phyloP scores from a whole-genome alignment of 2,113 vertebrate genomes.

The Chlamydotis undulata region DNA sequence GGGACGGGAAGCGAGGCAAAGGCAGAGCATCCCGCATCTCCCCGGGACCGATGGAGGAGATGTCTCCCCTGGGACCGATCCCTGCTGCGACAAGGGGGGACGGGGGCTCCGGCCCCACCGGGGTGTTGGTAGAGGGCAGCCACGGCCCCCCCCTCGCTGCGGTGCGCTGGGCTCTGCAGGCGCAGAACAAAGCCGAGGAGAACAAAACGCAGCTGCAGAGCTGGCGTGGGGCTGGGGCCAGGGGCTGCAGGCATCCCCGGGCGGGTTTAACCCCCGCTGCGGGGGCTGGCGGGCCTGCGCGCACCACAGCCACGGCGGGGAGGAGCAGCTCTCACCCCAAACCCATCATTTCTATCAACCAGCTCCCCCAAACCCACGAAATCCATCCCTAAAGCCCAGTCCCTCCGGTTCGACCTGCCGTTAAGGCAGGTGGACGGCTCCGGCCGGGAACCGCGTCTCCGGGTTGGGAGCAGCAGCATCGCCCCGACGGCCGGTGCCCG shows the following conservation, averaged over 20 bases:
- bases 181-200: background rate
- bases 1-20: background rate
- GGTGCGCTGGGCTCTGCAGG: background rate
- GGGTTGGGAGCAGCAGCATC: background rate
- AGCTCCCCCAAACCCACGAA: background rate
- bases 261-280: background rate
- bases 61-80: background rate
- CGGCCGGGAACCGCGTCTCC: rapidly evolving
- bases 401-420: background rate
- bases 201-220: background rate
- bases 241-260: background rate
- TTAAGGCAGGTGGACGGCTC: background rate
- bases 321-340: background rate
- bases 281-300: rapidly evolving
- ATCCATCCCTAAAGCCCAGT: background rate
- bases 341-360: background rate
- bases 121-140: background rate
- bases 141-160: rapidly evolving
- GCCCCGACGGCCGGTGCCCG: background rate
- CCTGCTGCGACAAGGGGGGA: rapidly evolving
- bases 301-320: rapidly evolving
- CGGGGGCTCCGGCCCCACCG: rapidly evolving
- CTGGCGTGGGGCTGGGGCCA: background rate
- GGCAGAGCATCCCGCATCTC: background rate
- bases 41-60: rapidly evolving